Base-by-base conservation (phyloP, 1,140 invertebrate species). In the Hypsibius dujardini region DNA sequence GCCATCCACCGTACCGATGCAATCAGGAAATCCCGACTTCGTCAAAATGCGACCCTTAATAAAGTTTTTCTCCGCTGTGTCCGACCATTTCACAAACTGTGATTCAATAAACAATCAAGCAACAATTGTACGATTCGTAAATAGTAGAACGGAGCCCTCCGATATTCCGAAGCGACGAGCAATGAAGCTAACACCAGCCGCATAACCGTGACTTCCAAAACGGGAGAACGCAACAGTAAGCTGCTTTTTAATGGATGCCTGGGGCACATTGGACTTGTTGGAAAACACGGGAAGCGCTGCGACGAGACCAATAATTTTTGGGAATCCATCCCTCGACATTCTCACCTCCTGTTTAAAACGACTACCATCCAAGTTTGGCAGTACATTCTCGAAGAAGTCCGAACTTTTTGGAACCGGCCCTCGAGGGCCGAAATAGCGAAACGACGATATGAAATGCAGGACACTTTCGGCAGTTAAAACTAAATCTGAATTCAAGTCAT, bases 291-390 rank as follows among this genome's bases (percentile, higher is more conserved):
- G 50, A 56, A 12, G 50, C n/a, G 50, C n/a, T 56, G 50, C 7
- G 7, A 56, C 7, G 50, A 7, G 50, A n/a, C n/a, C n/a, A 7
- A 56, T n/a, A n/a, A 56, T 7, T 12, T 56, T n/a, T n/a, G 50
- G n/a, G n/a, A 56, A 56, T 7, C 7, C 50, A 12, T 56, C 50
- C 50, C 50, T 56, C 50, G 50, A 56, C 50, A 56, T 56, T 56
- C 50, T 56, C 50, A 56, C 50, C n/a, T 56, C 50, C n/a, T 56
- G 50, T n/a, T n/a, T 7, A 7, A 7, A 56, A n/a, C 50, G 50
- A 56, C n/a, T n/a, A n/a, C n/a, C n/a, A n/a, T 56, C 50, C 50
- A 56, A n/a, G 7, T 56, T 56, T 56, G 50, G 50, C n/a, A 56
- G 50, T 12, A 56, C 50, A n/a, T 56, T 56, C 7, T 56, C 7